phyloP scores from a whole-genome alignment of 2,797 vertebrate species.

The Orestias chungarensis region DNA sequence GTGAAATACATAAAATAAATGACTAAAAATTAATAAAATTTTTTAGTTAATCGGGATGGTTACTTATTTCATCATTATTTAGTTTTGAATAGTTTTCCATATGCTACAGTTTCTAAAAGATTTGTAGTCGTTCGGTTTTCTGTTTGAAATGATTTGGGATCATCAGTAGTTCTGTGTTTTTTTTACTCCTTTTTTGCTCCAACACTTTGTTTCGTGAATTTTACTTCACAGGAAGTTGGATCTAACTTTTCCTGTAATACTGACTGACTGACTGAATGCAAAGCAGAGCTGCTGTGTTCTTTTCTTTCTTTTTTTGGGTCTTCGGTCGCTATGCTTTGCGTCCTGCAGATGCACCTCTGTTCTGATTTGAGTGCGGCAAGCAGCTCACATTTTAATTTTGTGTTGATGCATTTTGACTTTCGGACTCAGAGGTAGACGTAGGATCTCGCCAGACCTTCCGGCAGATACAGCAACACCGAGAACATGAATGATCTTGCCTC shows the following conservation, averaged over 20 bases:
- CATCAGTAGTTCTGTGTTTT: neutral
- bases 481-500: conserved; percentile 22
- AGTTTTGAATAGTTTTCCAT: no score
- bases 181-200: neutral
- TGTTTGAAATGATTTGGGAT: neutral
- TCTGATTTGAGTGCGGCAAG: neutral
- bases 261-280: conserved; percentile 2
- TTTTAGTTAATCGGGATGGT: no score
- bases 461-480: conserved; percentile 19
- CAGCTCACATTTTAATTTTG: conserved; percentile 12
- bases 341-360: no score
- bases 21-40: no score
- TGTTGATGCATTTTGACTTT: conserved; percentile 8
- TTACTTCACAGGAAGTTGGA: neutral
- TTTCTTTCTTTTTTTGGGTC: neutral
- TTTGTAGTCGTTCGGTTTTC: neutral
- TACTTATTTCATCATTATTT: no score
- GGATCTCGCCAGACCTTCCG: conserved; percentile 16
- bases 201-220: neutral
- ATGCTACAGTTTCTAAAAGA: neutral
- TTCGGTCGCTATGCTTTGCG: neutral
- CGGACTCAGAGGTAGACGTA: conserved; percentile 1
- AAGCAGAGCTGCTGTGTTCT: conserved; percentile 1
- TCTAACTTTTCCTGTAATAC: neutral
- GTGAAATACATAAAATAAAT: no score